Evolutionary conservation across 2,888 invertebrate genomes (phyloP).

Genomic region (Diarsia mendica): DNA sequence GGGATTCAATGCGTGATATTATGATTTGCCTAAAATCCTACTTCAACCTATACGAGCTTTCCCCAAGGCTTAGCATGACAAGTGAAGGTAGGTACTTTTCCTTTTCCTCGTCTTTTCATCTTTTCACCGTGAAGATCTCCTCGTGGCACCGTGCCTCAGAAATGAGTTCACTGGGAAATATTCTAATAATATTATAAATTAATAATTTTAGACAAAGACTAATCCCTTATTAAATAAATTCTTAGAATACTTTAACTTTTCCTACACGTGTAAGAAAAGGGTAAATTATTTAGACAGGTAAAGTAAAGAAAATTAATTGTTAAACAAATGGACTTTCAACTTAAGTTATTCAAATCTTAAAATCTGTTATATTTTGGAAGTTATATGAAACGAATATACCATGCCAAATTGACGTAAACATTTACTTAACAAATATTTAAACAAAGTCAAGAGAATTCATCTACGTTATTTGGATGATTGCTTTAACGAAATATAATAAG

Average conservation of each 20-base stretch:
- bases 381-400: background rate
- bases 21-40: too few relatives aligned
- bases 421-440: background rate
- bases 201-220: background rate
- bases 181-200: conserved; percentile 28
- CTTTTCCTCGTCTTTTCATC: too few relatives aligned
- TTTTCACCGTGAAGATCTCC: background rate
- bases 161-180: conserved; percentile 18
- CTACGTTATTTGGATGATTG: background rate
- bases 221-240: background rate
- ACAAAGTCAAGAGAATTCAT: background rate
- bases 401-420: background rate
- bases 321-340: background rate
- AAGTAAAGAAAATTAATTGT: background rate
- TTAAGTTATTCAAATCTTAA: background rate
- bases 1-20: too few relatives aligned
- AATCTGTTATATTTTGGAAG: background rate
- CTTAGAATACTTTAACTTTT: background rate
- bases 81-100: background rate
- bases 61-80: conserved; percentile 29
- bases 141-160: conserved; percentile 5
- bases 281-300: background rate
- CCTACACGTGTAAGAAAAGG: background rate
- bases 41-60: too few relatives aligned
- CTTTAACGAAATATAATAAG: background rate